phyloP scores from a whole-genome alignment of 2,113 vertebrate genomes.

The Sprattus sprattus region DNA sequence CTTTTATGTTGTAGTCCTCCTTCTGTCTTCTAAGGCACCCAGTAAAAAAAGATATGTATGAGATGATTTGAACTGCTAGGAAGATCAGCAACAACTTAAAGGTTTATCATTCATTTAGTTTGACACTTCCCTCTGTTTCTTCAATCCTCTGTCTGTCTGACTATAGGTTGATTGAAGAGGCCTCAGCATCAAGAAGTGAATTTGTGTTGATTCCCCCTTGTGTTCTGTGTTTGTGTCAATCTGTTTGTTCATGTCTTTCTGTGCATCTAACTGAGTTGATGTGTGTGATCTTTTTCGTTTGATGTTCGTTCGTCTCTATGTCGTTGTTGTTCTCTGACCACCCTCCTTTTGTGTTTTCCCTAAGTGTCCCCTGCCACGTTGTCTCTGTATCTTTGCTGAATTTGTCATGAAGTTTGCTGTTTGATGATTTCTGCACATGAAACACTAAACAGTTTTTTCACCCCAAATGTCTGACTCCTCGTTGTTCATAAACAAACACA shows the following conservation, averaged over 20 bases:
- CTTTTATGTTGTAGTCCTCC: neutral
- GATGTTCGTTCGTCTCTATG: neutral
- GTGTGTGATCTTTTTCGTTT: constrained; percentile 12
- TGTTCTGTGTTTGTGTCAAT: constrained; percentile 28
- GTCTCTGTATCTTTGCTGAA: constrained; percentile 51
- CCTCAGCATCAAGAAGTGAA: neutral
- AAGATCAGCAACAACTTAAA: too few species aligned
- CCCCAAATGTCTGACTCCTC: constrained; percentile 13
- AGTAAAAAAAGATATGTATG: too few species aligned
- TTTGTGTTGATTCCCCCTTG: constrained; percentile 19
- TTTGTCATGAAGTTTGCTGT: neutral
- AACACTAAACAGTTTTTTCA: constrained; percentile 23
- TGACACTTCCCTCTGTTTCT: neutral
- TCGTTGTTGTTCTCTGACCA: constrained; percentile 24
- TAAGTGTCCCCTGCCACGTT: constrained; percentile 32
- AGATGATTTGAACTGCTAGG: too few species aligned
- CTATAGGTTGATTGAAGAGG: constrained; percentile 21
- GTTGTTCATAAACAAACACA: neutral
- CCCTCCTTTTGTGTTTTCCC: constrained; percentile 19
- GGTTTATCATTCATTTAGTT: neutral
- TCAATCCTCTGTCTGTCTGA: neutral
- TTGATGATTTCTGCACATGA: constrained; percentile 28
- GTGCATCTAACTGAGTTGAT: neutral
- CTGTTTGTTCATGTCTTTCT: constrained; percentile 12
- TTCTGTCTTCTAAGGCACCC: neutral